phyloP scores from a whole-genome alignment of 2,113 vertebrate species.

The Ameiurus melas region DNA sequence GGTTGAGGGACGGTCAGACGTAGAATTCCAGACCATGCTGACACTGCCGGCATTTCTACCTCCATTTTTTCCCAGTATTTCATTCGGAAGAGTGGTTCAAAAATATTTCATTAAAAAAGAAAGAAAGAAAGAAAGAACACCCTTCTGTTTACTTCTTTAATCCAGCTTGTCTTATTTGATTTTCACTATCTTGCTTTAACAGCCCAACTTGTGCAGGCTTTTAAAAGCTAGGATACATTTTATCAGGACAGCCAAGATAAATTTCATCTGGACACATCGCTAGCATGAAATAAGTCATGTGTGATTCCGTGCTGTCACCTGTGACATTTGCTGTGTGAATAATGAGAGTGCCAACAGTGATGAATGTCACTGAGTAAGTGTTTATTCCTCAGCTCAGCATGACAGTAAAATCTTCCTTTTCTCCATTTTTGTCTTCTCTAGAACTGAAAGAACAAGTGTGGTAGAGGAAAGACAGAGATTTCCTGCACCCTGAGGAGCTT shows the following conservation, averaged over 20 bases:
- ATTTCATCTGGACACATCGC: slow-evolving; percentile 7
- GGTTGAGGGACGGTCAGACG: not conserved
- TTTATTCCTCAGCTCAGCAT: not conserved
- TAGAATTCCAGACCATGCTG: not conserved
- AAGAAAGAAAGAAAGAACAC: not conserved
- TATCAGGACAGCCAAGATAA: not conserved
- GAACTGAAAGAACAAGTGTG: not conserved
- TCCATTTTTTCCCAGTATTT: not conserved
- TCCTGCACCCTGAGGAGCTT: not conserved
- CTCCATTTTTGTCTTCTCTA: not conserved
- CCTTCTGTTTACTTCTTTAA: not conserved
- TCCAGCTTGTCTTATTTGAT: not conserved
- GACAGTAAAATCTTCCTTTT: slow-evolving; percentile 15
- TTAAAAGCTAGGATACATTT: not conserved
- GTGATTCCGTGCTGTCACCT: slow-evolving; percentile 49
- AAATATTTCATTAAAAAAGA: not conserved
- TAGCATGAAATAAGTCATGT: slow-evolving; percentile 38
- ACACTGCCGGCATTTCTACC: not conserved
- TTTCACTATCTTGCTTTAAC: not conserved
- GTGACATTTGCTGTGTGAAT: slow-evolving; percentile 63
- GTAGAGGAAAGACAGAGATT: not conserved
- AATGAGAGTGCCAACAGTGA: slow-evolving; percentile 52
- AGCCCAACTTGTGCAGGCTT: not conserved
- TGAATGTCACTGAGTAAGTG: slow-evolving; percentile 54
- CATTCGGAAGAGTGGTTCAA: not conserved